Percentiles rank a stretch among this genome's conserved stretches.
Conservation (phyloP, 2,888 invertebrate genomes). For the Zaprionus lineosus region DNA sequence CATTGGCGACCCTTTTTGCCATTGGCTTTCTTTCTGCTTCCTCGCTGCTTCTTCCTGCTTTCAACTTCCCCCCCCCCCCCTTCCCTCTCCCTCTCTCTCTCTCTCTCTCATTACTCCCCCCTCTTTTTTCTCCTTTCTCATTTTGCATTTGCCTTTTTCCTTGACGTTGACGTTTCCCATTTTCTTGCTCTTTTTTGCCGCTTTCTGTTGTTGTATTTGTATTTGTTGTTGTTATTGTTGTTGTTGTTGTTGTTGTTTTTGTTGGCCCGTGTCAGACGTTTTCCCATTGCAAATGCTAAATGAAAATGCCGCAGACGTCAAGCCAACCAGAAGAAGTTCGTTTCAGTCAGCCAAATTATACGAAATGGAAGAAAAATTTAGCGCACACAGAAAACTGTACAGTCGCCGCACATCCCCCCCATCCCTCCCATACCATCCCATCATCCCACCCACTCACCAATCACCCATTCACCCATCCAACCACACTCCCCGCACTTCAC, state of each 20-base stretch:
- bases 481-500: too few relatives aligned
- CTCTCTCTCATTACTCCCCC: too few relatives aligned
- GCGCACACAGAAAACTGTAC: slow-evolving; percentile 30
- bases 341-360: slow-evolving; percentile 41
- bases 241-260: slow-evolving; percentile 3
- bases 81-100: too few relatives aligned
- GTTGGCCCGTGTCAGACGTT: slow-evolving; percentile 24
- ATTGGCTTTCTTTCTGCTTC: too few relatives aligned
- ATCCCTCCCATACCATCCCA: not conserved
- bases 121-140: too few relatives aligned
- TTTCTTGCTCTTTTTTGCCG: slow-evolving; percentile 3
- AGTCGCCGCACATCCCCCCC: slow-evolving; percentile 30
- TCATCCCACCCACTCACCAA: too few relatives aligned
- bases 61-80: too few relatives aligned
- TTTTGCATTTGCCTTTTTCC: too few relatives aligned
- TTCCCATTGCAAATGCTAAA: slow-evolving; percentile 46
- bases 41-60: too few relatives aligned
- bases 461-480: not conserved
- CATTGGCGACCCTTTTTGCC: slow-evolving; percentile 43
- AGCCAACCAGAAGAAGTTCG: slow-evolving; percentile 71
- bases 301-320: slow-evolving; percentile 71
- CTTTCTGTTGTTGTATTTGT: slow-evolving; percentile 17
- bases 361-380: slow-evolving; percentile 1
- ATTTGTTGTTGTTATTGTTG: not conserved
- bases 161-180: too few relatives aligned